A percentile compares a stretch with the other conserved stretches of the same genome.
Conservation (phyloP, 2,888 invertebrate genomes). For the Metacarcinus magister region DNA sequence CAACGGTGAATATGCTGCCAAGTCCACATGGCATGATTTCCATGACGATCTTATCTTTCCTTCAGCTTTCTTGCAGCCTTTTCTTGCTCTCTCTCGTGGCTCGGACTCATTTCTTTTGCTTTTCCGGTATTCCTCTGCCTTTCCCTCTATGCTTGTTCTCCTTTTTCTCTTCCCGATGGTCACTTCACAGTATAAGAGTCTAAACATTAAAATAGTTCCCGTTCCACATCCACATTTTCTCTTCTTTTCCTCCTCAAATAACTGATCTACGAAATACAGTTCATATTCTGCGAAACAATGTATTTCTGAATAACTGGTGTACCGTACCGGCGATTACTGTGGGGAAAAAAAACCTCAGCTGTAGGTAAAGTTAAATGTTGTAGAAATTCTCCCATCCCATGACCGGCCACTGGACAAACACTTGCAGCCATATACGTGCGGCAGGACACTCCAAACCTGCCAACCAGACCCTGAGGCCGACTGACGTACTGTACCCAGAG, state of each 20-base stretch:
- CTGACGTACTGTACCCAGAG: not conserved
- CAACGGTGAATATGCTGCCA: not conserved
- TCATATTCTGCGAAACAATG: not conserved
- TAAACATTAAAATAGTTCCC: not conserved
- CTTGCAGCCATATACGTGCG: not conserved
- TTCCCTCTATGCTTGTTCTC: not conserved
- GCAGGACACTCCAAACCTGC: slow-evolving; percentile 35
- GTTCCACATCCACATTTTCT: not conserved
- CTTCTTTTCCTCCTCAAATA: not conserved
- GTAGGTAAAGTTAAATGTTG: not conserved
- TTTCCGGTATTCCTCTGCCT: not conserved
- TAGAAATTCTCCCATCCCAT: not conserved
- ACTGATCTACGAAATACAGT: not conserved
- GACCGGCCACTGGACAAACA: slow-evolving; percentile 17
- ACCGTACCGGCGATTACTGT: not conserved
- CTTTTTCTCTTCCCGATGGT: not conserved
- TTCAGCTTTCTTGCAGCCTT: not conserved
- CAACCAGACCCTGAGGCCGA: not conserved
- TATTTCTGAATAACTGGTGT: not conserved
- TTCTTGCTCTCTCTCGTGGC: not conserved
- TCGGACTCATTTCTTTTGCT: not conserved
- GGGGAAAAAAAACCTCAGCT: not conserved
- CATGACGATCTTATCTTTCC: not conserved
- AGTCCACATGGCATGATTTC: not conserved
- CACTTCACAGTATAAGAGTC: not conserved